Conservation (phyloP, 2,797 vertebrate genomes). For the Lutjanus argentimaculatus region DNA sequence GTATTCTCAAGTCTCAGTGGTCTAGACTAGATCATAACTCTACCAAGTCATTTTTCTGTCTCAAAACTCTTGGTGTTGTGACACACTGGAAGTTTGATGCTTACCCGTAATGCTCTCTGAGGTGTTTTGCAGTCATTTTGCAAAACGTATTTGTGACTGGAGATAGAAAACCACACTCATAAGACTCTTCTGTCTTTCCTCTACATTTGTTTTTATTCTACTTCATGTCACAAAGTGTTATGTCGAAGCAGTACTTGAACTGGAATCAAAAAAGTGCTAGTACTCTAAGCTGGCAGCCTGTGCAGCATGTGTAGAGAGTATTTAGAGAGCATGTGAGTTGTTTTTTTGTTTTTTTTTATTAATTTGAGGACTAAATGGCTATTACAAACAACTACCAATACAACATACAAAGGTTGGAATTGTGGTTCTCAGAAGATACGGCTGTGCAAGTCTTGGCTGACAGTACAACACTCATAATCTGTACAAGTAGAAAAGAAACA, state of each 20-base stretch:
- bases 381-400: background rate
- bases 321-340: too few relatives aligned
- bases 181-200: background rate
- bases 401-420: background rate
- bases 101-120: background rate
- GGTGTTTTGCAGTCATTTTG: background rate
- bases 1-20: background rate
- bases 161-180: background rate
- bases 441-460: background rate
- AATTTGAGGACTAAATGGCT: background rate
- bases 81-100: background rate
- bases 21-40: background rate
- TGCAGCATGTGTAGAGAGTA: background rate
- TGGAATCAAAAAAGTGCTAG: background rate
- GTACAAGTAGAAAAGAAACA: background rate
- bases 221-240: background rate
- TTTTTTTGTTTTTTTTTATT: too few relatives aligned
- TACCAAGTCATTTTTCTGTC: background rate
- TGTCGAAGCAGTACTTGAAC: background rate
- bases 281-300: background rate
- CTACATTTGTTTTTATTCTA: background rate
- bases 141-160: background rate
- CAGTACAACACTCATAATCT: background rate
- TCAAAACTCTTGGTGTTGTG: background rate
- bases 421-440: background rate